Conservation (phyloP, 2,888 invertebrate genomes). For the Anarsia innoxiella region DNA sequence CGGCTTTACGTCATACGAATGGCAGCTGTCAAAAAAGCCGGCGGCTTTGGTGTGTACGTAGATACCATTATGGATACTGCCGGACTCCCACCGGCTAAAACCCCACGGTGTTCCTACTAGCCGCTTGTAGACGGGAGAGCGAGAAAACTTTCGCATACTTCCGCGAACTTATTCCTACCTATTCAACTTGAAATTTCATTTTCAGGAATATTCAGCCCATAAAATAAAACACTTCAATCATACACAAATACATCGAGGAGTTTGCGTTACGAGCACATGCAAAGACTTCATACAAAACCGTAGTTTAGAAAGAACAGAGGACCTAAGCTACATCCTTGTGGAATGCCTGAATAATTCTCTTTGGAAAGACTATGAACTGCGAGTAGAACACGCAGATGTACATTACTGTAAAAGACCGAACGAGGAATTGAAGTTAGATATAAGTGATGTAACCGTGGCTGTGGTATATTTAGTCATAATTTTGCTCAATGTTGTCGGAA, state of each 20-base stretch:
- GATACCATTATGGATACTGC: too few relatives aligned
- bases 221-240: slow-evolving; percentile 56
- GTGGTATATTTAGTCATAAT: slow-evolving; percentile 43
- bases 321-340: slow-evolving; percentile 39
- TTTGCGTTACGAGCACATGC: slow-evolving; percentile 49
- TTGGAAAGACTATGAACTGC: slow-evolving; percentile 39
- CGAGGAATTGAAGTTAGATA: slow-evolving; percentile 32
- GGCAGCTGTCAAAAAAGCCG: too few relatives aligned
- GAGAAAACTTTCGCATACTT: too few relatives aligned
- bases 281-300: slow-evolving; percentile 25
- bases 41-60: too few relatives aligned
- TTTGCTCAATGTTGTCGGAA: slow-evolving; percentile 44
- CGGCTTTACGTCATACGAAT: too few relatives aligned
- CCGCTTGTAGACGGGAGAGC: too few relatives aligned
- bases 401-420: slow-evolving; percentile 42
- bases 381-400: slow-evolving; percentile 37
- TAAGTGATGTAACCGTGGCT: slow-evolving; percentile 40
- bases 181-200: too few relatives aligned
- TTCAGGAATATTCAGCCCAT: slow-evolving; percentile 52
- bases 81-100: too few relatives aligned
- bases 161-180: too few relatives aligned
- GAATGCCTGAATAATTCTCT: slow-evolving; percentile 50
- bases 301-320: slow-evolving; percentile 23
- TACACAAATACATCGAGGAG: slow-evolving; percentile 53
- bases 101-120: too few relatives aligned